A percentile compares a stretch with the other conserved stretches of the same genome.
These are phyloP conservation scores for Calliopsis andreniformis DNA, from an alignment of 1,140 invertebrate species.

Conservation along the genomic window DNA sequence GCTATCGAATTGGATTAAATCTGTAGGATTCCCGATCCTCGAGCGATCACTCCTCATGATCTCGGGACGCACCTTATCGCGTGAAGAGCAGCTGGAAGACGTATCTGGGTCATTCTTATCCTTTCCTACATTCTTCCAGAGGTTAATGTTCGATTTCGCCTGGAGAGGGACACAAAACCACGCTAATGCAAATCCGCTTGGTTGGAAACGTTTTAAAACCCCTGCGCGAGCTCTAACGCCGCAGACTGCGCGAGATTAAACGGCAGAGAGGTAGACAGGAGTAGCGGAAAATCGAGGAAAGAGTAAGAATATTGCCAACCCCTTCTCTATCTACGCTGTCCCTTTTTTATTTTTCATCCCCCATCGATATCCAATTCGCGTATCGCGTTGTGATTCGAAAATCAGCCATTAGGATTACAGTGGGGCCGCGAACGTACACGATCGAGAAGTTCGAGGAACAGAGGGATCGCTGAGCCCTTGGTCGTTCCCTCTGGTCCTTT, in stretches of 20 bases:
- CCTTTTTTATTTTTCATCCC: background rate
- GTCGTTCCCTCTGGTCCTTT: background rate
- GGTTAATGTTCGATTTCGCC: conserved; percentile 24
- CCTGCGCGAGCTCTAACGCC: background rate
- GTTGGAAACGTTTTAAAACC: conserved; percentile 12
- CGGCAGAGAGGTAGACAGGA: background rate
- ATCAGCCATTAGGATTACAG: background rate
- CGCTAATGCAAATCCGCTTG: conserved; percentile 31
- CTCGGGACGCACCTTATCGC: background rate
- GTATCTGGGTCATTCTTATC: too few relatives aligned
- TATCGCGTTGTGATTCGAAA: conserved; percentile 7
- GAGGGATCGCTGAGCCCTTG: too few relatives aligned
- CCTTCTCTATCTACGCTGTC: background rate
- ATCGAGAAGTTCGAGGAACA: conserved; percentile 8
- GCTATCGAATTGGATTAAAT: conserved; percentile 50
- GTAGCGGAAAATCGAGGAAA: background rate
- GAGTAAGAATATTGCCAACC: background rate
- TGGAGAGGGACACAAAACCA: conserved; percentile 9
- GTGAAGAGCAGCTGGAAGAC: too few relatives aligned
- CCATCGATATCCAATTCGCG: conserved; percentile 14
- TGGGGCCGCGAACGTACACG: background rate
- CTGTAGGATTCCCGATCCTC: conserved; percentile 25
- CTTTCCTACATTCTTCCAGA: background rate
- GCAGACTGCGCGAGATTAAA: conserved; percentile 23
- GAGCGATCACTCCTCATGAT: too few relatives aligned